Evolutionary conservation across 2,113 vertebrate species (phyloP), one percentile per base, ranked within the genome.

Genomic region (Scalopus aquaticus): DNA sequence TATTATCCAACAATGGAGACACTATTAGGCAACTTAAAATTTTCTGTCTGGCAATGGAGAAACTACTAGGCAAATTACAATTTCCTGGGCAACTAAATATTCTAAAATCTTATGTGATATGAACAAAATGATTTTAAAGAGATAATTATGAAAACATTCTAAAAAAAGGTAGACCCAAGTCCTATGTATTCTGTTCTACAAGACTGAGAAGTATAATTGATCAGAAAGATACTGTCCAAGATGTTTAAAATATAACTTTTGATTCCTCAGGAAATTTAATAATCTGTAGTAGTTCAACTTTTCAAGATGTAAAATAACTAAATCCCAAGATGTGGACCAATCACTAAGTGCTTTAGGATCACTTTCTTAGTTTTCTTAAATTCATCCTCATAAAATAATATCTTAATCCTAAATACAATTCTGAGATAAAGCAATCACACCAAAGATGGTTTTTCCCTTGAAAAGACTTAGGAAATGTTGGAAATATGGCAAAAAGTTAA

Each of bases 1-100:
- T 77, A 89, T 78, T 54, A 83, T 64, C 37, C 22, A 65, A 58
- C 39, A 67, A 15, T 37, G 54, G 60, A 56, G 54, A 77, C 88
- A 73, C 62, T 24, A 80, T 26, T 39, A 39, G 16, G n/a, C 67
- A 94, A 72, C 69, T 89, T 85, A 91, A 35, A 86, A 94, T 64
- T 54, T 69, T 9, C 19, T 69, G 28, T 51, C 49, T 16, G 17
- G 44, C 39, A 67, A 24, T 37, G 54, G 67, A 62, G 54, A 77
- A 91, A 73, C 62, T 19, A 76, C 20, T 39, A 46, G 12, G 39
- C 64, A 94, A 72, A 82, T 89, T 85, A 91, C 32, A 86, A 95
- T 70, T 54, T 64, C 8, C 15, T 69, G 28, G 49, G 3, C 12
- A 73, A 49, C 15, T 67, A 19, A 76, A 58, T 78, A 85, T 28